Evolutionary conservation across 2,113 vertebrate genomes (phyloP).

Genomic region (Ictalurus punctatus): DNA sequence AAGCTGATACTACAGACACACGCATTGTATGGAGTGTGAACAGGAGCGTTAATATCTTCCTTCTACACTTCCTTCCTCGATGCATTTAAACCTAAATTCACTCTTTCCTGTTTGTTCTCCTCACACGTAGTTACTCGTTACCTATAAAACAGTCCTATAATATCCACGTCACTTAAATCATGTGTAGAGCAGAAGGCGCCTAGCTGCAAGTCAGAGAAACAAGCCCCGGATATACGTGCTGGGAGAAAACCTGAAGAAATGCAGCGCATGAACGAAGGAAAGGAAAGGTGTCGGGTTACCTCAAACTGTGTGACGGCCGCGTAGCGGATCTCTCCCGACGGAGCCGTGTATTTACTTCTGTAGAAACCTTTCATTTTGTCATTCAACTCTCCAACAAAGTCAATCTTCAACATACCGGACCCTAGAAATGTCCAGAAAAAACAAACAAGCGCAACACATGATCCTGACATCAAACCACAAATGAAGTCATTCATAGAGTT

Average conservation of each 20-base stretch:
- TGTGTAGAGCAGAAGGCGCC: background rate
- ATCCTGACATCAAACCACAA: background rate
- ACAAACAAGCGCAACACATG: background rate
- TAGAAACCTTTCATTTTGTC: conserved; percentile 99
- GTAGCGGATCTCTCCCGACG: conserved; percentile 86
- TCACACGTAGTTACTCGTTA: background rate
- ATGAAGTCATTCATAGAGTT: background rate
- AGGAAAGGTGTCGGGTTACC: conserved; percentile 68
- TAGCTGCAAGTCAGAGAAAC: background rate
- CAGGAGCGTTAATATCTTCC: background rate
- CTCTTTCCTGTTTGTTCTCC: background rate
- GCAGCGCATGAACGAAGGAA: background rate
- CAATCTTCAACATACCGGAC: conserved; percentile 88
- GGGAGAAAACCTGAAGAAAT: background rate
- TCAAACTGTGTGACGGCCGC: conserved; percentile 99
- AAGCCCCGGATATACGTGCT: background rate
- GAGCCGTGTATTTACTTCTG: conserved; percentile 89
- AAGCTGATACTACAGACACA: background rate
- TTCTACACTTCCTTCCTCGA: background rate
- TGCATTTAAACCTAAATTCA: background rate
- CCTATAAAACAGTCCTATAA: background rate
- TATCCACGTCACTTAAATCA: background rate
- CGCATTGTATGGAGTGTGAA: background rate
- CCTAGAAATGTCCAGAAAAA: conserved; percentile 71
- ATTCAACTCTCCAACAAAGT: conserved; percentile 96